Evolutionary conservation across 2,888 invertebrate species (phyloP).

Genomic region (Unio delphinus): DNA sequence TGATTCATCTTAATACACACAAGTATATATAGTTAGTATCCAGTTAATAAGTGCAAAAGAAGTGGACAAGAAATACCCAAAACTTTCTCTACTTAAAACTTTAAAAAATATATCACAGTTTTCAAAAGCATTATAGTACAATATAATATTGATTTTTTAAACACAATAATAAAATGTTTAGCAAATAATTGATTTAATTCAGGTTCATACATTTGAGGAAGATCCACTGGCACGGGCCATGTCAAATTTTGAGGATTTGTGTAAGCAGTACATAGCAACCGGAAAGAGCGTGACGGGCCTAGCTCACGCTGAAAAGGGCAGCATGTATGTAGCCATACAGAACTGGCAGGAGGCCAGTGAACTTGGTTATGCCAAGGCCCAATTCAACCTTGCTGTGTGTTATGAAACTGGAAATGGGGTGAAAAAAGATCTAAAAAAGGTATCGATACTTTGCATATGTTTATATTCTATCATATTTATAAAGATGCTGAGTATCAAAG

Average conservation of each 20-base stretch:
- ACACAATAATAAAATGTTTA: conserved; percentile 1
- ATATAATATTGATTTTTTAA: not conserved
- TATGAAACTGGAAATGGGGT: conserved; percentile 81
- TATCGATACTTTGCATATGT: conserved; percentile 11
- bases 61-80: no score
- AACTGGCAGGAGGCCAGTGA: conserved; percentile 61
- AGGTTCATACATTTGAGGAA: conserved; percentile 3
- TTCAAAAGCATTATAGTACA: no score
- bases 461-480: no score
- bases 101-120: no score
- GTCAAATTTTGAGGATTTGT: conserved; percentile 50
- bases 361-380: conserved; percentile 72
- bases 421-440: conserved; percentile 75
- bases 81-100: no score
- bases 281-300: conserved; percentile 53
- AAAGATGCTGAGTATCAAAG: no score
- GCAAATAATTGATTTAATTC: not conserved
- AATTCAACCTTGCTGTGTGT: conserved; percentile 81
- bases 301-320: conserved; percentile 36
- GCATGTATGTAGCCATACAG: conserved; percentile 45
- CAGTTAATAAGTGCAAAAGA: no score
- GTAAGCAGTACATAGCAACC: conserved; percentile 46
- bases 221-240: conserved; percentile 45
- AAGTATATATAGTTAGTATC: no score
- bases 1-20: no score